Evolutionary conservation across 2,113 vertebrate genomes (phyloP), one percentile per base, ranked within the genome.

Genomic region (Eurypyga helias): DNA sequence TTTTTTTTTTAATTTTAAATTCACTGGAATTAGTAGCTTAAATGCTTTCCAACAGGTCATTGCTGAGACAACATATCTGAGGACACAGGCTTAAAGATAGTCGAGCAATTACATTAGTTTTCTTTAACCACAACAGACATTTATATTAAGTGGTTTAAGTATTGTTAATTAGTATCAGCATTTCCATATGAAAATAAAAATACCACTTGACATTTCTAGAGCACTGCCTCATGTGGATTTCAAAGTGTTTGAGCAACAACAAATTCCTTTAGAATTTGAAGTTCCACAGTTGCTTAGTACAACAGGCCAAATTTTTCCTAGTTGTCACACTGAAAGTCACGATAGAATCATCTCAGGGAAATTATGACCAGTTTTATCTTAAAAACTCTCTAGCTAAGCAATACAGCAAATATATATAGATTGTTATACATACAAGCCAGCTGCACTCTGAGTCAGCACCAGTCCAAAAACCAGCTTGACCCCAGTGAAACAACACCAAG

Each of bases 91-190:
- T 95, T 95, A 91, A 95, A 96, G 89, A 95, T 45, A 36, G 46
- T 49, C 94, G 60, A 93, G 46, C 70, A 94, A 90, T 97, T 96
- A 90, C 12, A 80, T 84, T 80, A 58, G 20, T 94, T 97, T 97
- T 91, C 83, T 97, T 97, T 96, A 95, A 91, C 67, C 60, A 88
- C 38, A 93, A 75, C 21, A 87, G 61, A 46, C 78, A 83, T 83
- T 97, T 84, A 73, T 65, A 90, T 83, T 71, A 87, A 96, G 64
- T 49, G 62, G 58, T 61, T 95, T 94, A 92, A 86, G 24, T 90
- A 78, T 51, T 83, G 15, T 92, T 98, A 97, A 96, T 93, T 92
- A 89, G 65, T 72, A 34, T 55, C 71, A 58, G 17, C 10, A 70
- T 93, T 97, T 91, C 26, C 19, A 36, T 66, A 62, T 18, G 34